A percentile compares a stretch with the other conserved stretches of the same genome.
Conservation (phyloP, 2,113 vertebrate species). For the Chiloscyllium plagiosum region DNA sequence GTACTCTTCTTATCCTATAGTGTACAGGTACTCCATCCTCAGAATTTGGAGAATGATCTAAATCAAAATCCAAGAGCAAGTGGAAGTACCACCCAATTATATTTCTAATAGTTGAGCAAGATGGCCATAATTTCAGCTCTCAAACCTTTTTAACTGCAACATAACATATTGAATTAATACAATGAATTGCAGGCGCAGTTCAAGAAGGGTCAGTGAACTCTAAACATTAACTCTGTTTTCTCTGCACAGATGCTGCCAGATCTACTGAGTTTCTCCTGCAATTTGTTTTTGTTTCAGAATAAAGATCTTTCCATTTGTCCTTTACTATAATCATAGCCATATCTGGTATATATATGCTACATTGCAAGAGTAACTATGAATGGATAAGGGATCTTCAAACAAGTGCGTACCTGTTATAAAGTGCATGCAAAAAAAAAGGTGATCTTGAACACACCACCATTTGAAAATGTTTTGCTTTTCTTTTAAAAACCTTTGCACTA, state of each 20-base stretch:
- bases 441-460: not conserved
- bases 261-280: too few relatives aligned
- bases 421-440: not conserved
- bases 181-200: too few relatives aligned
- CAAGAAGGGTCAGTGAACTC: too few relatives aligned
- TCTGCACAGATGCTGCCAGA: too few relatives aligned
- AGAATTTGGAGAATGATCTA: not conserved
- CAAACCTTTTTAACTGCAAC: not conserved
- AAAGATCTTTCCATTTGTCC: not conserved
- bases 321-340: not conserved
- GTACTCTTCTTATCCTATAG: not conserved
- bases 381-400: conserved; percentile 5
- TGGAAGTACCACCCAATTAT: not conserved
- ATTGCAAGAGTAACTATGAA: not conserved
- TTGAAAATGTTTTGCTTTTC: not conserved
- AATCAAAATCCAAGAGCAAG: not conserved
- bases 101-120: not conserved
- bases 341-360: not conserved
- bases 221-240: too few relatives aligned
- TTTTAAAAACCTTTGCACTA: not conserved
- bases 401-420: not conserved
- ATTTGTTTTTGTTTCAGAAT: too few relatives aligned
- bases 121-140: not conserved
- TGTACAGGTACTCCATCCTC: not conserved
- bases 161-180: not conserved